Conservation (phyloP, 2,797 vertebrate genomes). For the Okamejei kenojei region DNA sequence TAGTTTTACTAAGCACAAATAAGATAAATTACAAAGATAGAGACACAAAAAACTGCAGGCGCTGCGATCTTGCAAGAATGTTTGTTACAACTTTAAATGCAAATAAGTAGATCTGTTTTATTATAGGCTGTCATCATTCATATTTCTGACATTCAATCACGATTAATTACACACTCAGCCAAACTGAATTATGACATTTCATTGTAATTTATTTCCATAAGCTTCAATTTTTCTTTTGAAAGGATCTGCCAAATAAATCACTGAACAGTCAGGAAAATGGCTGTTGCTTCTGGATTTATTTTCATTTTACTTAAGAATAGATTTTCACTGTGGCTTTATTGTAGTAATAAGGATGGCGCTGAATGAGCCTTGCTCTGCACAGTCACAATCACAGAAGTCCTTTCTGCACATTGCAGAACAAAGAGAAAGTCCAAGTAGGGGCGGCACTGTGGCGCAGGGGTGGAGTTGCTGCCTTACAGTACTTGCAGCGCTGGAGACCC, state of each 20-base stretch:
- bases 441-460: no score
- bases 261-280: constrained; percentile 14
- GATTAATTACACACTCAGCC: constrained; percentile 29
- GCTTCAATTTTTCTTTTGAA: constrained; percentile 34
- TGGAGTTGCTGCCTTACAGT: no score
- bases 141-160: constrained; percentile 33
- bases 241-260: constrained; percentile 23
- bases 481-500: no score
- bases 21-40: background rate
- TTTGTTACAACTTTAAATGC: constrained; percentile 9
- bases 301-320: background rate
- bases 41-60: no score
- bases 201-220: constrained; percentile 27
- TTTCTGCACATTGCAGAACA: constrained; percentile 7
- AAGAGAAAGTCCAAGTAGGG: background rate
- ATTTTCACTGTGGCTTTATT: background rate
- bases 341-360: background rate
- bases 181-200: constrained; percentile 38
- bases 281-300: constrained; percentile 27
- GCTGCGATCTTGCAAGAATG: background rate
- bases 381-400: background rate
- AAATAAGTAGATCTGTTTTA: constrained; percentile 33
- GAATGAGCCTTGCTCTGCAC: background rate
- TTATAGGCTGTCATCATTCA: constrained; percentile 33
- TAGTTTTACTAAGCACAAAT: constrained; percentile 3